Base-by-base conservation (phyloP, 2,113 vertebrate genomes). In the Petroica traversi region DNA sequence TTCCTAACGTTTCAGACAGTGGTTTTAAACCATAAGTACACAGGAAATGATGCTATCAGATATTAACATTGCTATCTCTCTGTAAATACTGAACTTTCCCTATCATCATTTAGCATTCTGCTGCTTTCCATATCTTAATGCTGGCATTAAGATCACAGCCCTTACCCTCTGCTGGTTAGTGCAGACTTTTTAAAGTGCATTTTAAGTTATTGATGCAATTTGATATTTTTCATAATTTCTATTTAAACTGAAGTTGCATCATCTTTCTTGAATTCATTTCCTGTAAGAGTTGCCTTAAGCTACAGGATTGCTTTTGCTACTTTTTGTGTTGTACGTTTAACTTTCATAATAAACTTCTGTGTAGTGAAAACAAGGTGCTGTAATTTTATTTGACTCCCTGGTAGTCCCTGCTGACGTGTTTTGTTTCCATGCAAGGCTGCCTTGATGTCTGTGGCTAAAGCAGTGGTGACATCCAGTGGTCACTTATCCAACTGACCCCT, bases 201-300 rank as follows among this genome's bases (percentile, higher is more conserved):
- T 97, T 99, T 99, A 99, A 99, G 97, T 99, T 99, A 99, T 99
- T 99, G 98, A 98, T 98, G 98, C 98, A 98, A 97, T 98, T 97
- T 97, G 96, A 96, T 98, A 97, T 97, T 98, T 98, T 98, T 97
- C 97, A 92, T 97, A 93, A 97, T 98, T 97, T 97, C 76, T 98
- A 98, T 98, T 98, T 98, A 99, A 98, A 97, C 98, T 97, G 96
- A 99, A 98, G 96, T 98, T 98, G 98, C 98, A 98, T 98, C 98
- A 97, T 98, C 97, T 97, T 98, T 98, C 98, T 94, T 34, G 96
- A 95, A 92, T 94, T 98, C 97, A 97, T 98, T 97, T 97, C 97
- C 98, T 97, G 97, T 95, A 95, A 97, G 96, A 98, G 95, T 98
- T 98, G 98, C 98, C 97, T 98, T 98, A 98, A 97, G 97, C 97